Evolutionary conservation across 64 coral and sea anemone species (phyloP), one percentile per base, ranked within the genome.

Genomic region (Catalaphyllia jardinei): DNA sequence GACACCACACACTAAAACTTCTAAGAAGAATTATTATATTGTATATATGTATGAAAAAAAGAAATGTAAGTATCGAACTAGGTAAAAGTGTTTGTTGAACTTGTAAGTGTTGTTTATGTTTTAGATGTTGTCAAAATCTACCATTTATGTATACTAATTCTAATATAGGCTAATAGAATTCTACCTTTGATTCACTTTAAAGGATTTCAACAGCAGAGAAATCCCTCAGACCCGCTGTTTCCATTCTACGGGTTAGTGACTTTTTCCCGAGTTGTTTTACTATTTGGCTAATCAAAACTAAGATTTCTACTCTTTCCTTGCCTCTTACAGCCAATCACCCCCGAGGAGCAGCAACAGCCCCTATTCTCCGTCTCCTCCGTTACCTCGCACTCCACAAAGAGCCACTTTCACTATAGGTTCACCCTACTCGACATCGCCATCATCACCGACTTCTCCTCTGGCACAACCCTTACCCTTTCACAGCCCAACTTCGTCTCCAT

Each of bases 371-470:
- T 73, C 83, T 20, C 78, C 95, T 76, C 60, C 69, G 24, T 63
- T 79, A 14, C 89, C 88, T 17, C 81, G 39, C 62, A 85, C 81
- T 51, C 95, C 91, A 24, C 85, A 89, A 30, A 93, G 83, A 61
- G 95, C 95, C 62, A 97, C 91, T 19, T 97, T 97, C 39, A 91
- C 81, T 20, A 79, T 97, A n/a, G 95, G 95, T 5, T 93, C 83
- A 25, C 93, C 93, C 11, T 92, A 80, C 29, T 83, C 92, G 12
- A 84, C 79, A n/a, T 82, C 92, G 20, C 88, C 94, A 1, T 62
- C 88, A 16, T 90, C 95, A 52, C 92, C 95, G 0, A 49, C 82
- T 0, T 93, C 95, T 14, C 95, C 81, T n/a, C 82, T 69, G 14
- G 73, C 75, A 29, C 71, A 62, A 19, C n/a, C 71, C 33, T 22